Conservation (phyloP, 2,113 vertebrate species). For the Spilogale gracilis region DNA sequence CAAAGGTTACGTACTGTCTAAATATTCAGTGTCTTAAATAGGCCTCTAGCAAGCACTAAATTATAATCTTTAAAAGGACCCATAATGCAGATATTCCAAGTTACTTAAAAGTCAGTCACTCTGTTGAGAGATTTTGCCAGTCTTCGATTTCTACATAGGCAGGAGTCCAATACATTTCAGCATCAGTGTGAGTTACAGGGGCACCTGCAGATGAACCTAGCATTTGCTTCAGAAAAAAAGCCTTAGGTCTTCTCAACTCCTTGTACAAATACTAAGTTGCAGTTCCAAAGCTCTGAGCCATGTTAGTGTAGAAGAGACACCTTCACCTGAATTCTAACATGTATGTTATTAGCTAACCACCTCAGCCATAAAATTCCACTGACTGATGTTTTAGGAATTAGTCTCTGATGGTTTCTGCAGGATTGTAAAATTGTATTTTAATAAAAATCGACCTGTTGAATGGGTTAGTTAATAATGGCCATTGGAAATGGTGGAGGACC, state of each 20-base stretch:
- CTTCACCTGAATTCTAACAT: background rate
- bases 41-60: background rate
- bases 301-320: background rate
- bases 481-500: background rate
- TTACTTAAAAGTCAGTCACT: conserved; percentile 12
- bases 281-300: conserved; percentile 19
- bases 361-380: background rate
- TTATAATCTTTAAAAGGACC: conserved; percentile 20
- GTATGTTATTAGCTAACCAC: background rate
- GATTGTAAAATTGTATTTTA: background rate
- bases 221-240: conserved; percentile 26
- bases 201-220: background rate
- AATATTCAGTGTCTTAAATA: conserved; percentile 6
- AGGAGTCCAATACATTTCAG: background rate
- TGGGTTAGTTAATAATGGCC: conserved; percentile 40
- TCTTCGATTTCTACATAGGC: background rate
- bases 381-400: background rate
- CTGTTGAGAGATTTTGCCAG: background rate
- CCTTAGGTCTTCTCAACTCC: background rate
- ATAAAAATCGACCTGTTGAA: conserved; percentile 38
- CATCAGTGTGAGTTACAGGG: background rate
- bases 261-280: background rate
- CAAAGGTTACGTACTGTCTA: background rate
- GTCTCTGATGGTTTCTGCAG: conserved; percentile 13
- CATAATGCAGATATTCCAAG: background rate